phyloP scores from a whole-genome alignment of 2,113 vertebrate genomes.

The Xiphophorus couchianus region DNA sequence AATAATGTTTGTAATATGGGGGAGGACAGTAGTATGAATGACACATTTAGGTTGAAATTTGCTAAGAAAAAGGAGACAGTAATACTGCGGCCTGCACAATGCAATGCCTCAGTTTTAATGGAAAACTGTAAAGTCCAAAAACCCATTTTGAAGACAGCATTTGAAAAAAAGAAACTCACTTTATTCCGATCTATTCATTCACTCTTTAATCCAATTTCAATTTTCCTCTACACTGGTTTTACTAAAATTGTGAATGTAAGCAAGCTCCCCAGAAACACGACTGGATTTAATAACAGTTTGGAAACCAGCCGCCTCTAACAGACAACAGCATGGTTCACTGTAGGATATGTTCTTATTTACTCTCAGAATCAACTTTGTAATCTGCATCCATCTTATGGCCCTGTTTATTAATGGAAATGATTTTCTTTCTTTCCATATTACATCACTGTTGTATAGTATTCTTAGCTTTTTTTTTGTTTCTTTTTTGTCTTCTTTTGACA shows the following conservation, averaged over 20 bases:
- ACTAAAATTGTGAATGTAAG: slow-evolving; percentile 82
- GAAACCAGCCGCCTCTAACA: slow-evolving; percentile 73
- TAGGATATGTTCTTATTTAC: too few species aligned
- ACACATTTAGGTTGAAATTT: slow-evolving; percentile 42
- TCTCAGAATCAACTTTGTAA: too few species aligned
- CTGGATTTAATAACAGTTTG: slow-evolving; percentile 73
- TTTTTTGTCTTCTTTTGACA: too few species aligned
- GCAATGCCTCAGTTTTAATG: slow-evolving; percentile 72
- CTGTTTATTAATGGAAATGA: too few species aligned
- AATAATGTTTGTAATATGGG: slow-evolving; percentile 52
- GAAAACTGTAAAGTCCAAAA: slow-evolving; percentile 80
- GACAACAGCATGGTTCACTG: slow-evolving; percentile 57
- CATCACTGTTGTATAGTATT: too few species aligned
- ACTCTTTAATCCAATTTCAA: slow-evolving; percentile 83
- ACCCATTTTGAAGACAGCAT: slow-evolving; percentile 75
- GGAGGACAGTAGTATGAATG: slow-evolving; percentile 41
- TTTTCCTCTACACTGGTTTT: slow-evolving; percentile 85
- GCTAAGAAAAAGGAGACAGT: too few species aligned
- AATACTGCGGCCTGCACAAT: too few species aligned
- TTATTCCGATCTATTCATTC: slow-evolving; percentile 73
- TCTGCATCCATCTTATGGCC: too few species aligned
- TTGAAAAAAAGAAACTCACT: too few species aligned
- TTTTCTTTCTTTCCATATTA: too few species aligned
- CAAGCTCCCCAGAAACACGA: slow-evolving; percentile 69
- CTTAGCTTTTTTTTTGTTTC: too few species aligned